Conservation (phyloP, 2,888 invertebrate genomes). For the Agrotis exclamationis region DNA sequence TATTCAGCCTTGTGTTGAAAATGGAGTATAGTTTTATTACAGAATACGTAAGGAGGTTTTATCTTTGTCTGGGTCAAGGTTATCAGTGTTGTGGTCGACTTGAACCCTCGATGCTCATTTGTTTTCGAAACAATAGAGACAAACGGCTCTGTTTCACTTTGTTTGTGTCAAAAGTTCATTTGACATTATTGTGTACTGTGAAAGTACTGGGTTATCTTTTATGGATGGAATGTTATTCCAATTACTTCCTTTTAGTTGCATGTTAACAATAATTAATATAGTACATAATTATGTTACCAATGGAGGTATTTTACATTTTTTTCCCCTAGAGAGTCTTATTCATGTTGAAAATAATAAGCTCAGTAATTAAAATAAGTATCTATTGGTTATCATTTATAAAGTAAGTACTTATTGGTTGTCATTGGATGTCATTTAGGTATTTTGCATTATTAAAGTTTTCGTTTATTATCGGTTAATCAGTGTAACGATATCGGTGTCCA, state of each 20-base stretch:
- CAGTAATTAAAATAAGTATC: too few species aligned
- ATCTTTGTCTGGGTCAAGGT: conserved; percentile 58
- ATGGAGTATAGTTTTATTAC: conserved; percentile 27
- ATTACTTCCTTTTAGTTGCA: neutral
- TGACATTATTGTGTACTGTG: neutral
- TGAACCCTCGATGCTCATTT: neutral
- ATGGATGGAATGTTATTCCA: neutral
- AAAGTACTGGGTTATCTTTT: conserved; percentile 17
- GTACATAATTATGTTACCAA: neutral
- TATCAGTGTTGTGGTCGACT: conserved; percentile 29
- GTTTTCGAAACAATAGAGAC: conserved; percentile 2
- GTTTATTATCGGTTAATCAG: too few species aligned
- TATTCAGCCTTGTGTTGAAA: conserved; percentile 25
- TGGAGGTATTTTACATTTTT: too few species aligned
- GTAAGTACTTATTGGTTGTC: too few species aligned
- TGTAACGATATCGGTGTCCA: too few species aligned
- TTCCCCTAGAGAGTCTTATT: too few species aligned
- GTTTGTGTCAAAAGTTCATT: conserved; percentile 18
- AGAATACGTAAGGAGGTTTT: conserved; percentile 25
- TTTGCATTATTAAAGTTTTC: too few species aligned
- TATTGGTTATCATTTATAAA: too few species aligned
- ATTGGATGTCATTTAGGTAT: too few species aligned
- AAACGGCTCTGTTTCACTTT: neutral
- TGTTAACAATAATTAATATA: too few species aligned
- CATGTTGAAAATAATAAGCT: too few species aligned